Evolutionary conservation across 1,140 invertebrate genomes (phyloP).

Genomic region (Drosophila subobscura): DNA sequence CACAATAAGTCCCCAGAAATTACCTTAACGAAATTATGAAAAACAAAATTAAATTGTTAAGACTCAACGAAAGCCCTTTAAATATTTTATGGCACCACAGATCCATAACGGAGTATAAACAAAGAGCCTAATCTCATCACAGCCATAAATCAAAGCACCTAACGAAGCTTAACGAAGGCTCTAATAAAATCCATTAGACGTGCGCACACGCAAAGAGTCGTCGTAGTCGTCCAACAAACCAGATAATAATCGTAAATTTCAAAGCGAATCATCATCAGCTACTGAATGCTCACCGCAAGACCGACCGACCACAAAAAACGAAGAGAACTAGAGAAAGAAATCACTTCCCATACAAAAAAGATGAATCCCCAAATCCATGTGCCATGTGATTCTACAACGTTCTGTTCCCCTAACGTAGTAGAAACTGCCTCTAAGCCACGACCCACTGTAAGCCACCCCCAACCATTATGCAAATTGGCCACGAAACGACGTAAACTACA

Average conservation of each 20-base stretch:
- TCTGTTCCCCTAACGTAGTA: not conserved
- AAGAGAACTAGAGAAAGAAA: conserved; percentile 26
- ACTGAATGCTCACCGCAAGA: conserved; percentile 38
- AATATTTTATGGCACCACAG: conserved; percentile 4
- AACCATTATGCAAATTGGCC: conserved; percentile 71
- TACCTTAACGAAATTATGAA: not conserved
- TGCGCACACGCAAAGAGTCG: conserved; percentile 14
- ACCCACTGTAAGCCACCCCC: conserved; percentile 18
- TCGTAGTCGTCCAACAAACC: not conserved
- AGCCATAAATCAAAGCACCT: conserved; percentile 14
- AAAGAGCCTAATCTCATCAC: not conserved
- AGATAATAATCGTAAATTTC: conserved; percentile 27
- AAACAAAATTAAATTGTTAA: not conserved
- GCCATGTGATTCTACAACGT: conserved; percentile 38
- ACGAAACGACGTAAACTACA: conserved; percentile 60
- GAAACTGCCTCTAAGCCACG: not conserved
- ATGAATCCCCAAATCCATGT: conserved; percentile 30
- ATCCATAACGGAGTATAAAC: not conserved
- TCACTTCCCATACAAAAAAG: conserved; percentile 33
- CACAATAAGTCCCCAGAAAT: not conserved
- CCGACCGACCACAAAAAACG: conserved; percentile 9
- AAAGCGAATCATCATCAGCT: conserved; percentile 23
- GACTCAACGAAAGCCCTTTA: conserved; percentile 1
- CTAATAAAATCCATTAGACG: conserved; percentile 19
- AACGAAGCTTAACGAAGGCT: conserved; percentile 10